Evolutionary conservation across 2,888 invertebrate genomes (phyloP), one percentile per base, ranked within the genome.

Genomic region (Agapostemon virescens): DNA sequence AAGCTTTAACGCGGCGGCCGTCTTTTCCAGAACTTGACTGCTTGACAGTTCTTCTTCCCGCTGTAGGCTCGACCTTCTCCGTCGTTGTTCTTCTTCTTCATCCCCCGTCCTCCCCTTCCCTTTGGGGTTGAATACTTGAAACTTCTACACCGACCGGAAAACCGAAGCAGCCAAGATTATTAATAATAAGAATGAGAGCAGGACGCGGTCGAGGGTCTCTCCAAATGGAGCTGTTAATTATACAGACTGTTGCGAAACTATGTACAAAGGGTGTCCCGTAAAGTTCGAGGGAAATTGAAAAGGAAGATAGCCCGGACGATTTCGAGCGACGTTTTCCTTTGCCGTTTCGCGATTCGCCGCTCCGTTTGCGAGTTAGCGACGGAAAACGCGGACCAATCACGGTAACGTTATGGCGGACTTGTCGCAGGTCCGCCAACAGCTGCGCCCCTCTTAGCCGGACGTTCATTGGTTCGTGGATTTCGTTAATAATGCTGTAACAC

Each of bases 21-120:
- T 55, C 52, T 76, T 66, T 66, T 6, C 76, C 69, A 82, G 84
- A 83, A 85, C 69, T 40, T 70, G 68, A 64, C 84, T 79, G 69
- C 78, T 79, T 77, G 75, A 73, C 67, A 70, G 69, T 80, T 72
- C 42, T 68, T 70, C 33, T 49, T 49, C 49, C 45, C 45, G 45
- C 13, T 20, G 20, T 20, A 20, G 45, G 66, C 72, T 77, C 42
- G 70, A 64, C 77, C 55, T 69, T 72, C 52, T 33, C 26, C 45
- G 15, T 15, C 45, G 33, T 20, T 64, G 45, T 52, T 49, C 49
- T 23, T 45, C 49, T 11, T n/a, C 1, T 11, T 3, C 49, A 2
- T 5, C 2, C 2, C 2, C 33, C 33, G 33, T 5, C 33, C 2
- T 33, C 33, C 33, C 2, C 33, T 33, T 61, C 49, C 52, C 38